These are phyloP conservation scores for Apamea sordens DNA, from an alignment of 2,888 invertebrate genomes.

Conservation along the genomic window DNA sequence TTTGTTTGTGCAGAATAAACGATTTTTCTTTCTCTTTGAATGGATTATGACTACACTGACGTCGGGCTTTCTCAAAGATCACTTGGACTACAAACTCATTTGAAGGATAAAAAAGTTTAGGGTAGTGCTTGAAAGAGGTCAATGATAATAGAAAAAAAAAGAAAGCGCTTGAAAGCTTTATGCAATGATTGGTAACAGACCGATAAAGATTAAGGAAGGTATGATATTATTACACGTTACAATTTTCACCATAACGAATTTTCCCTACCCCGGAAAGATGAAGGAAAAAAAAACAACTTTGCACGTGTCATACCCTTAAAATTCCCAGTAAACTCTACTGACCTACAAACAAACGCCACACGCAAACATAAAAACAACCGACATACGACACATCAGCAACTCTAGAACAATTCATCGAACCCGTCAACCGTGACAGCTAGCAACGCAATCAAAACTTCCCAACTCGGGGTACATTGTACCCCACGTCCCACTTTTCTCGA, in stretches of 20 bases:
- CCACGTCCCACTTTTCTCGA: conserved; percentile 80
- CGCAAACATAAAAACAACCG: conserved; percentile 71
- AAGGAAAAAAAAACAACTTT: conserved; percentile 5
- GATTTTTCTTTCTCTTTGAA: background rate
- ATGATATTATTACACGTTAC: background rate
- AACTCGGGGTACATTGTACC: conserved; percentile 69
- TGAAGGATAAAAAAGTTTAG: background rate
- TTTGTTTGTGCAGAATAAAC: too few relatives aligned
- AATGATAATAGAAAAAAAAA: background rate
- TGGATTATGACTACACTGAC: background rate
- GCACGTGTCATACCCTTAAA: background rate
- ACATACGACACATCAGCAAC: conserved; percentile 65
- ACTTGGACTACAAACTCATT: background rate
- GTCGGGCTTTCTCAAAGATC: background rate
- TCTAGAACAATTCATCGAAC: conserved; percentile 80
- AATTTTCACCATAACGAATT: background rate
- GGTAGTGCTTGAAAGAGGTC: background rate
- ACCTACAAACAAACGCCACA: conserved; percentile 52
- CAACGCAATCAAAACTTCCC: conserved; percentile 88
- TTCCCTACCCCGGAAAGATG: background rate
- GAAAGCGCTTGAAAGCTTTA: background rate
- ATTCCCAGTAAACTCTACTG: conserved; percentile 14
- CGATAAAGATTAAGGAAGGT: background rate
- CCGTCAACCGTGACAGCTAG: conserved; percentile 84
- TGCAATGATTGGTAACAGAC: background rate